Base-by-base conservation (phyloP, 1,140 invertebrate species). In the Pseudachorutes palmiensis region DNA sequence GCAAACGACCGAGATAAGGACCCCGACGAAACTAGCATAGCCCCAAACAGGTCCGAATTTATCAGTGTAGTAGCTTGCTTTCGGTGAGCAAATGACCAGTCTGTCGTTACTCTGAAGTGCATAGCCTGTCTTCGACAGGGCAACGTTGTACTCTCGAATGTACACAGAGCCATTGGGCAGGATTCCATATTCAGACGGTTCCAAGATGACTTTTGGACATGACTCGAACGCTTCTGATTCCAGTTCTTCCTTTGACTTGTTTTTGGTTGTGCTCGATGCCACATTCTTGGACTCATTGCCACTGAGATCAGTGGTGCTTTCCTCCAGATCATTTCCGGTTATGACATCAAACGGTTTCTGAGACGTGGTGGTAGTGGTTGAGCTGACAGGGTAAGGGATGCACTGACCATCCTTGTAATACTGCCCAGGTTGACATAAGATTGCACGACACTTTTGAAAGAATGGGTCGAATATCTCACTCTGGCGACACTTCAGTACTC, bases 391-490 rank as follows among this genome's bases (percentile, higher is more conserved):
- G 12, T 32, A 60, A 29, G 64, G 67, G 14, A 69, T 36, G 36
- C 72, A 73, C 45, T 67, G 60, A 3, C 69, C 72, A 62, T 68
- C 57, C 26, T 58, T 58, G 58, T 65, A 62, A 72, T 62, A 59
- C 72, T 78, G 57, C 62, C 70, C 73, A 28, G 72, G 71, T 14
- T 74, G 74, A 67, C 78, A 79, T 9, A 79, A 66, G 2, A 82
- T 75, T 22, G 74, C 73, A 26, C 80, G 75, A 66, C 82, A 83
- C 31, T 76, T 79, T 70, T 79, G 78, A 71, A 79, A 80, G 71
- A 83, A 82, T 1, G 82, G 82, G 74, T 85, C 83, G 68, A 76
- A 83, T 16, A 82, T 74, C 68, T 81, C 59, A 14, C 74, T 72
- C 0, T 70, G 49, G 0, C 64, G 45, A 66, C 80, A 82, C 28